Base-by-base conservation (phyloP, 2,888 invertebrate species). In the Polia nebulosa region DNA sequence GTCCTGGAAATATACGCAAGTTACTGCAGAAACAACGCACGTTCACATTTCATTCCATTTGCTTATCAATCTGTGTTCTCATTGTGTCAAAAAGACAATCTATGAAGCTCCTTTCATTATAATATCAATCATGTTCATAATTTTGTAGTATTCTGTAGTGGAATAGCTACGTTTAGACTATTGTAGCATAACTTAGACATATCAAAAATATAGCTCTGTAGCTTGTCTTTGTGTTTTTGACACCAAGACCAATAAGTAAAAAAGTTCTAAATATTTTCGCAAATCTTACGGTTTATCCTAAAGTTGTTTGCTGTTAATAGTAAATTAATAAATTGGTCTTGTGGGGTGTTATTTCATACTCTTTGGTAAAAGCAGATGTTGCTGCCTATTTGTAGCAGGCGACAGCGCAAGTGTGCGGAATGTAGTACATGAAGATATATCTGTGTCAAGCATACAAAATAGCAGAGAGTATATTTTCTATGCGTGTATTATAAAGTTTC, bases 21-120 rank as follows among this genome's bases (percentile, higher is more conserved):
- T 55, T 49, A 25, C 45, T 49, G 47, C 71, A 58, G 36, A 27
- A 45, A 34, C 11, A 8, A 39, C n/a, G 58, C 44, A 45, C 20
- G 25, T 58, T 71, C 57, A 29, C 57, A 27, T 22, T 36, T 62
- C 66, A 64, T 69, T 76, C 80, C 76, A 79, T 79, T 79, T 79
- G 69, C 51, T 79, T 72, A 75, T 58, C 61, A 76, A 58, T 76
- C 62, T 66, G 63, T 57, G 36, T 55, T 45, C 57, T 58, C 45
- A 41, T 47, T 45, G 7, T 34, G 41, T 60, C 51, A 39, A 69
- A 52, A 69, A 68, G 53, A 72, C 66, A 72, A 76, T 53, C 44
- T 68, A 58, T 61, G 22, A 45, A 60, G 49, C 45, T 72, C n/a
- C 29, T 64, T 56, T 52, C 27, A 32, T 57, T n/a, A 36, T 51